Conservation (phyloP, 1,140 invertebrate species). For the Drosophila sechellia region DNA sequence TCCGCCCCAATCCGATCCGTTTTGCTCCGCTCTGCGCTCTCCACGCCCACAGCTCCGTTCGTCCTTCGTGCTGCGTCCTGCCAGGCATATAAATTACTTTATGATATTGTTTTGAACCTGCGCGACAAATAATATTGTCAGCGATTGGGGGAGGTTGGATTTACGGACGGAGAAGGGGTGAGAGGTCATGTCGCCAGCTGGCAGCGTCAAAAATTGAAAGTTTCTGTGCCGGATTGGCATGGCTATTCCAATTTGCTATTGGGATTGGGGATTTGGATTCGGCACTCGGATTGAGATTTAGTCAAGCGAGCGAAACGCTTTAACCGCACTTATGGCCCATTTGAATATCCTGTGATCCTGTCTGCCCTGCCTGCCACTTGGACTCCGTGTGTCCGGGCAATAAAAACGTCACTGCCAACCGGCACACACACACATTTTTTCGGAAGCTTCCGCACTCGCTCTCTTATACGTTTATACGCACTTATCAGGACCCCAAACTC, state of each 20-base stretch:
- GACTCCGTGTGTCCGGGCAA: constrained; percentile 61
- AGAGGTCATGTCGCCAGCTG: constrained; percentile 74
- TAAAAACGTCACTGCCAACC: constrained; percentile 82
- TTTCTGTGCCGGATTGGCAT: constrained; percentile 35
- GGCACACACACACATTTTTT: constrained; percentile 39
- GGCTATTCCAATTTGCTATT: not conserved
- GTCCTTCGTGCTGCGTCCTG: constrained; percentile 38
- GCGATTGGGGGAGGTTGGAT: constrained; percentile 33
- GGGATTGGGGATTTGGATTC: not conserved
- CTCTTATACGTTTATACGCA: constrained; percentile 11
- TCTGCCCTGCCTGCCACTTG: constrained; percentile 21
- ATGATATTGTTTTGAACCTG: constrained; percentile 83
- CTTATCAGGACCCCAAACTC: constrained; percentile 37
- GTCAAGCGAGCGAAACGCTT: constrained; percentile 72
- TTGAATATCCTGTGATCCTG: constrained; percentile 78
- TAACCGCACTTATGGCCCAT: constrained; percentile 81
- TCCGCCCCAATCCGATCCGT: constrained; percentile 30
- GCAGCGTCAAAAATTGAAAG: constrained; percentile 80
- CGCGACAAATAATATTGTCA: constrained; percentile 81
- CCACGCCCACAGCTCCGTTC: not conserved
- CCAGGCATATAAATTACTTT: constrained; percentile 80
- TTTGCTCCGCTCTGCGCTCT: constrained; percentile 6
- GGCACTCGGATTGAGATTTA: constrained; percentile 64
- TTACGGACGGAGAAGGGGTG: not conserved
- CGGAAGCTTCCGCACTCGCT: constrained; percentile 2